Conservation (phyloP, 2,113 vertebrate genomes). For the Gopherus evgoodei region DNA sequence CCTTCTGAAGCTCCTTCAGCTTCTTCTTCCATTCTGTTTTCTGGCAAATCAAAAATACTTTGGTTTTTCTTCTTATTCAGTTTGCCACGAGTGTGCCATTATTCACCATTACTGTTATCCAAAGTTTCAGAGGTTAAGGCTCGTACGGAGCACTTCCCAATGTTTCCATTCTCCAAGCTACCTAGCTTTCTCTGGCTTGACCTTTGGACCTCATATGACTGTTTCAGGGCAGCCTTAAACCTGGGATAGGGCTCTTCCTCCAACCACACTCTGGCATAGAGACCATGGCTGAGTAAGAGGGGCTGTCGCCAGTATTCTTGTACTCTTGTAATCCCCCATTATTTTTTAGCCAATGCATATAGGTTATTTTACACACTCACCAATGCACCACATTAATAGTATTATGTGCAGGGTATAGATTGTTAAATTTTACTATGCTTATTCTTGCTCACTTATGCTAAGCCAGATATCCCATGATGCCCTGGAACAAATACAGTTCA, state of each 20-base stretch:
- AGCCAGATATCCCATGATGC: too few species aligned
- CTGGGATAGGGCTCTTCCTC: neutral
- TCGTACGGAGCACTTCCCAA: neutral
- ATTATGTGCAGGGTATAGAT: neutral
- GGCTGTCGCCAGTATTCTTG: neutral
- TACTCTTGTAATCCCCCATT: neutral
- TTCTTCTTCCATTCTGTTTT: conserved; percentile 70
- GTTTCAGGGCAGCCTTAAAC: neutral
- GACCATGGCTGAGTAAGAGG: neutral
- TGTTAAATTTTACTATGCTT: neutral
- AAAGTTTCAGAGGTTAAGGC: neutral
- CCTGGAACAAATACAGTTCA: too few species aligned
- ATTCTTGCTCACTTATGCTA: neutral
- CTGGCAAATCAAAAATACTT: conserved; percentile 59
- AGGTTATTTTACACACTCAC: neutral
- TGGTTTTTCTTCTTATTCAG: neutral
- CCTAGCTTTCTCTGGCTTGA: neutral
- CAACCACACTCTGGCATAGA: neutral
- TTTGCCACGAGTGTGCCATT: rapidly evolving
- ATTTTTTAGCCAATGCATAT: neutral
- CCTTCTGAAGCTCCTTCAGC: conserved; percentile 62
- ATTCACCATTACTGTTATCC: rapidly evolving
- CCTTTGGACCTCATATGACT: neutral
- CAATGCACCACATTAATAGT: neutral
- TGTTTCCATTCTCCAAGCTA: neutral